phyloP scores from a whole-genome alignment of 2,113 vertebrate species.

The Promerops cafer region DNA sequence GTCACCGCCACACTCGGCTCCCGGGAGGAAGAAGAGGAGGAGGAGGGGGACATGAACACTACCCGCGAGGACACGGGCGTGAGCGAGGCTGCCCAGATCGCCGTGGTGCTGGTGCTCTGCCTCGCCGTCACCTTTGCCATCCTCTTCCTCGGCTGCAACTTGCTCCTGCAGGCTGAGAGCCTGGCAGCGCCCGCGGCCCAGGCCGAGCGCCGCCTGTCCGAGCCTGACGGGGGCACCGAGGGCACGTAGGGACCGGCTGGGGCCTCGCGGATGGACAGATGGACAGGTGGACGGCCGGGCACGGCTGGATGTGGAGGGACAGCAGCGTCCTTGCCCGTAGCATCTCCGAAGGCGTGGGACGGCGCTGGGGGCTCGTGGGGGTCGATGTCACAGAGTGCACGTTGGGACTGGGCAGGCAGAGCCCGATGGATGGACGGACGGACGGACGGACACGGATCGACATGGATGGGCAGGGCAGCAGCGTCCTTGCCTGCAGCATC shows the following conservation, averaged over 20 bases:
- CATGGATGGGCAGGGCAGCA: background rate
- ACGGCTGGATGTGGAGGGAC: background rate
- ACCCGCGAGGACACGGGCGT: background rate
- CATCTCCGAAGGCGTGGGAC: background rate
- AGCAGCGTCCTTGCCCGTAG: background rate
- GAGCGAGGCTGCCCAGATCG: constrained; percentile 79
- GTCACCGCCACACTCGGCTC: background rate
- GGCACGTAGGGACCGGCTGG: constrained; percentile 49
- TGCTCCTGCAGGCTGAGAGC: constrained; percentile 89
- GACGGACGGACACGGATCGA: fast-evolving
- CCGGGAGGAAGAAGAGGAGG: background rate
- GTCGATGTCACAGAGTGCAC: fast-evolving
- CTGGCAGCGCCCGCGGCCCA: constrained; percentile 79
- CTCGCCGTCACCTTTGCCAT: constrained; percentile 87
- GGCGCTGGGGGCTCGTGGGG: fast-evolving
- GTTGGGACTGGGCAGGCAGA: background rate
- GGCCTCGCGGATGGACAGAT: background rate
- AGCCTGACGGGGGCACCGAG: constrained; percentile 74
- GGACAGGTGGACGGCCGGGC: background rate
- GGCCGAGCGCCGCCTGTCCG: constrained; percentile 71
- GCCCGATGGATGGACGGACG: background rate
- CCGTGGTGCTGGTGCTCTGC: constrained; percentile 87
- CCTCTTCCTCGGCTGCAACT: constrained; percentile 87
- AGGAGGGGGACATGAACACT: background rate
- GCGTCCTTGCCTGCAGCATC: background rate